Conservation (phyloP, 1,140 invertebrate species). For the Conopomorpha cramerella region DNA sequence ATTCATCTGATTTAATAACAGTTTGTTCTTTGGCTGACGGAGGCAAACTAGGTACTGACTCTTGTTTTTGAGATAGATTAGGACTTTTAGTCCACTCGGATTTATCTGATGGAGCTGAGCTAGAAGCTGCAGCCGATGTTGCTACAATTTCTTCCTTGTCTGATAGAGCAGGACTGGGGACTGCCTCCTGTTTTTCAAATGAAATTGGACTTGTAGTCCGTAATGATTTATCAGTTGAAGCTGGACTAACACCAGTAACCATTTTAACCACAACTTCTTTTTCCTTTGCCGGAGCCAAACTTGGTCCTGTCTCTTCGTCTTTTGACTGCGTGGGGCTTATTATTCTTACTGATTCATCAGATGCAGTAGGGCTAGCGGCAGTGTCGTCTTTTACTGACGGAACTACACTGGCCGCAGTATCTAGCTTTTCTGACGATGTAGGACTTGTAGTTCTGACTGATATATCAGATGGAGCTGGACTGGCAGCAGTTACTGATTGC, state of each 20-base stretch:
- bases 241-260: conserved; percentile 4
- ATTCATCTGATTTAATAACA: no score
- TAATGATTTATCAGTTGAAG: conserved; percentile 2
- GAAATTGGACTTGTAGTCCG: no score
- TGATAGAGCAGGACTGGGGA: background rate
- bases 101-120: background rate
- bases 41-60: background rate
- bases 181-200: no score
- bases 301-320: background rate
- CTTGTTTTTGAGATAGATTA: background rate
- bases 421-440: conserved; percentile 3
- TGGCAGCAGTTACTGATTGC: no score
- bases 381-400: no score
- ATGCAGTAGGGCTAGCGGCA: background rate
- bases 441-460: conserved; percentile 8
- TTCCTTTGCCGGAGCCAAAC: background rate
- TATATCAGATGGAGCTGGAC: background rate
- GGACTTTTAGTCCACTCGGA: background rate
- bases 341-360: background rate
- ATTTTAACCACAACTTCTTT: no score
- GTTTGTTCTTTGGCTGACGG: no score
- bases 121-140: background rate
- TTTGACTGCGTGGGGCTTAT: no score
- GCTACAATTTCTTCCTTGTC: background rate
- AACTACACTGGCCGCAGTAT: no score